Evolutionary conservation across 1,140 invertebrate species (phyloP).

Genomic region (Trachymyrmex cornetzi): DNA sequence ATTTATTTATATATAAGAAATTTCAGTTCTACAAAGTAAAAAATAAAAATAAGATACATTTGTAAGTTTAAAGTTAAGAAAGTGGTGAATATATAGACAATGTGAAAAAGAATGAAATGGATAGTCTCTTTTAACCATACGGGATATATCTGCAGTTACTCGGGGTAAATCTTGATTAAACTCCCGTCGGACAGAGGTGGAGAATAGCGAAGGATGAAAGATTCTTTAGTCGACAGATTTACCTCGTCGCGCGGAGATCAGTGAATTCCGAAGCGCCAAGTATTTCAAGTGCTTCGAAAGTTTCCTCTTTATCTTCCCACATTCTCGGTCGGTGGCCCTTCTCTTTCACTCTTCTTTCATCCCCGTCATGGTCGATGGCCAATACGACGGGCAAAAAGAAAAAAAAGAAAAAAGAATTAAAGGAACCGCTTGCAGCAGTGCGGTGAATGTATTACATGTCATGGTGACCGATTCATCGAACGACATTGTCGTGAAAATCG

Average conservation of each 20-base stretch:
- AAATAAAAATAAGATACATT: slow-evolving; percentile 7
- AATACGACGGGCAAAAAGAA: neutral
- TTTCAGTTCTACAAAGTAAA: neutral
- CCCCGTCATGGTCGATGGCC: slow-evolving; percentile 38
- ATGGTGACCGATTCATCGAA: slow-evolving; percentile 49
- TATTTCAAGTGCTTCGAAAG: slow-evolving; percentile 72
- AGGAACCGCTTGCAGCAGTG: slow-evolving; percentile 67
- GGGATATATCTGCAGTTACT: slow-evolving; percentile 31
- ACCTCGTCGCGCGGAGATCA: slow-evolving; percentile 66
- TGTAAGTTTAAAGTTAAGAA: neutral
- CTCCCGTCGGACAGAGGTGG: slow-evolving; percentile 16
- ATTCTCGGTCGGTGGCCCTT: slow-evolving; percentile 29
- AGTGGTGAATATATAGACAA: neutral
- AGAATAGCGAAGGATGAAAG: slow-evolving; percentile 58
- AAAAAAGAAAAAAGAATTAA: slow-evolving; percentile 66
- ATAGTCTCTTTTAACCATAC: neutral
- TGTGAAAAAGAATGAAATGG: neutral
- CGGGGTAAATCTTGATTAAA: slow-evolving; percentile 72
- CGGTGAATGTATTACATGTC: slow-evolving; percentile 63
- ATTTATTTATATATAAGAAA: neutral
- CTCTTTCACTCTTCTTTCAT: slow-evolving; percentile 6
- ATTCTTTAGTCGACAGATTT: slow-evolving; percentile 69
- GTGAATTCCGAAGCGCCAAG: slow-evolving; percentile 71
- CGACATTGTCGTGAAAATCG: slow-evolving; percentile 9
- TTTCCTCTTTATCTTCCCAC: slow-evolving; percentile 65